Base-by-base conservation (phyloP, 2,888 invertebrate species). In the Euclidia mi region DNA sequence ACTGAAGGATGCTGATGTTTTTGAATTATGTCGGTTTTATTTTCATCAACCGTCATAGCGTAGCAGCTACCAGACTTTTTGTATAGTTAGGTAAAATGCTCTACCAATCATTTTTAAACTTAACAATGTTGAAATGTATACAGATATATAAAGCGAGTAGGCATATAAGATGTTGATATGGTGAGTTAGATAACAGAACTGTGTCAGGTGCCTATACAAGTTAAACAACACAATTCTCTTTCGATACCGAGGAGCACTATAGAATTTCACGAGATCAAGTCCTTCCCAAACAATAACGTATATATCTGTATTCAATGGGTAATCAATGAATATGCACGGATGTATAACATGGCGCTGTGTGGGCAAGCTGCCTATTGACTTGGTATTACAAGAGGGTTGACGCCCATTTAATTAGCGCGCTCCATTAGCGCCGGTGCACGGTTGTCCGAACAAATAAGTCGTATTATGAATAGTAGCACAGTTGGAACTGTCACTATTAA, bases 331-430 rank as follows among this genome's bases (percentile, higher is more conserved):
- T 81, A 76, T 81, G 72, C 76, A 78, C 69, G 62, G 59, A 63
- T 52, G n/a, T n/a, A 51, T 58, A 45, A 44, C 45, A 53, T 63
- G 45, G 45, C 34, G 53, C 43, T 44, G 41, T 56, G 71, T 59
- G 59, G 49, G 55, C 43, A 46, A 57, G 52, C 35, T 28, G 50
- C 6, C 31, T 56, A 40, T 53, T 58, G 48, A 61, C 58, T 66
- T 67, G 65, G 66, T 68, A 67, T 51, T 65, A 50, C 45, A 41
- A 65, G 61, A 64, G 45, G 76, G 67, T 79, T 77, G 83, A 81
- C 78, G 73, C 81, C 76, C 84, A 85, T 87, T 89, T 89, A 86
- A 89, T 90, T 89, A 88, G 81, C 68, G 74, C 69, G 69, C 78
- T 84, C 88, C 90, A 88, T 89, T 89, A 90, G 82, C 75, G 80